Conservation (phyloP, 2,113 vertebrate species). For the Laticauda colubrina region DNA sequence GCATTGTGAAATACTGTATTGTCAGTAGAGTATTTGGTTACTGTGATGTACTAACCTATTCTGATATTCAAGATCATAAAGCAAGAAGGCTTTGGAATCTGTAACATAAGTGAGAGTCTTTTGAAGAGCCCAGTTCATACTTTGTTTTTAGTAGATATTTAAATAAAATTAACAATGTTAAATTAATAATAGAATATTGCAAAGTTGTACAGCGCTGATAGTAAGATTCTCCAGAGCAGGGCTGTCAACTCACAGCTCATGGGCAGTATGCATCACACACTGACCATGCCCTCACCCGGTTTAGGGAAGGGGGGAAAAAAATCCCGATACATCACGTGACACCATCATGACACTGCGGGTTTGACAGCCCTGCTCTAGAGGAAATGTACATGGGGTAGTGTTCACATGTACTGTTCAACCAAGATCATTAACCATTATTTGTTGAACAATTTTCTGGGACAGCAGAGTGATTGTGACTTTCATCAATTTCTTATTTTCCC, state of each 20-base stretch:
- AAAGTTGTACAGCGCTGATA: constrained; percentile 26
- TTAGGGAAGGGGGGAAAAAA: too few relatives aligned
- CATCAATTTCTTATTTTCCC: background rate
- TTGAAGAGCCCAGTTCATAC: background rate
- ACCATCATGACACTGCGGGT: too few relatives aligned
- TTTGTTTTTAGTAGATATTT: background rate
- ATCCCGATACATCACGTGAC: too few relatives aligned
- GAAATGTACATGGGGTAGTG: background rate
- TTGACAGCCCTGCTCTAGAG: background rate
- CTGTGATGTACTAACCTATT: background rate
- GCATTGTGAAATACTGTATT: background rate
- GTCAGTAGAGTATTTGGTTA: background rate
- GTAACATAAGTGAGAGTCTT: background rate
- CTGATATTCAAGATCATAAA: background rate
- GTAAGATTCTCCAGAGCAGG: background rate
- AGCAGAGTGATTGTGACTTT: background rate
- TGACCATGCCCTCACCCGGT: too few relatives aligned
- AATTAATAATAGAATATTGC: constrained; percentile 23
- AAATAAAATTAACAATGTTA: background rate
- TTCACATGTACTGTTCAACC: background rate
- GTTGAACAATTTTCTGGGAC: background rate
- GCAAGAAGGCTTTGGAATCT: background rate
- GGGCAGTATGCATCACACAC: too few relatives aligned
- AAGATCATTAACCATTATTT: background rate
- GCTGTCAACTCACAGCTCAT: too few relatives aligned